Conservation (phyloP, 2,113 vertebrate genomes). For the Lanius ludovicianus region DNA sequence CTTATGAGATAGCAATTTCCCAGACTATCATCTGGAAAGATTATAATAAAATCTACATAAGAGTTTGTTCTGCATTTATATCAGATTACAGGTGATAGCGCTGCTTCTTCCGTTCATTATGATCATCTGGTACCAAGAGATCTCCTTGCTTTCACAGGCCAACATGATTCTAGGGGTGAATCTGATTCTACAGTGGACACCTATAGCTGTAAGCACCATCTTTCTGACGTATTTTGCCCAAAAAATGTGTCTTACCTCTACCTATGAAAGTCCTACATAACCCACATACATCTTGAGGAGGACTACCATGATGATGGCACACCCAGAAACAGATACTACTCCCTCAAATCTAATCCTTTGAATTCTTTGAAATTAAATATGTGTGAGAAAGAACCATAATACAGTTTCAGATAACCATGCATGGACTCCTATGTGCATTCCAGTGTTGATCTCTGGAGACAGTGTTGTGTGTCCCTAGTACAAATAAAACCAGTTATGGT, state of each 20-base stretch:
- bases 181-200: neutral
- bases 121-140: neutral
- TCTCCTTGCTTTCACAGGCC: neutral
- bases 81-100: neutral
- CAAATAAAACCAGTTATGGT: neutral
- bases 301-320: neutral
- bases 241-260: neutral
- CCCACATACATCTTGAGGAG: neutral
- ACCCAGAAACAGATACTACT: neutral
- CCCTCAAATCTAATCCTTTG: neutral
- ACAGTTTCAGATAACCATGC: neutral
- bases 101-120: neutral
- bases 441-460: neutral
- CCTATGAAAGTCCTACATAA: neutral
- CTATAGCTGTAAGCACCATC: neutral
- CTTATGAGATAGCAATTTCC: conserved; percentile 38
- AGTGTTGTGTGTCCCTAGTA: neutral
- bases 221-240: neutral
- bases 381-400: neutral
- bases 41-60: neutral
- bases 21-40: conserved; percentile 21
- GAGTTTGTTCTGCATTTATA: neutral
- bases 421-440: neutral
- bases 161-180: neutral
- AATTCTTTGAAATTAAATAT: neutral